Evolutionary conservation across 2,888 invertebrate genomes (phyloP), one percentile per base, ranked within the genome.

Genomic region (Nemotelus nigrinus): DNA sequence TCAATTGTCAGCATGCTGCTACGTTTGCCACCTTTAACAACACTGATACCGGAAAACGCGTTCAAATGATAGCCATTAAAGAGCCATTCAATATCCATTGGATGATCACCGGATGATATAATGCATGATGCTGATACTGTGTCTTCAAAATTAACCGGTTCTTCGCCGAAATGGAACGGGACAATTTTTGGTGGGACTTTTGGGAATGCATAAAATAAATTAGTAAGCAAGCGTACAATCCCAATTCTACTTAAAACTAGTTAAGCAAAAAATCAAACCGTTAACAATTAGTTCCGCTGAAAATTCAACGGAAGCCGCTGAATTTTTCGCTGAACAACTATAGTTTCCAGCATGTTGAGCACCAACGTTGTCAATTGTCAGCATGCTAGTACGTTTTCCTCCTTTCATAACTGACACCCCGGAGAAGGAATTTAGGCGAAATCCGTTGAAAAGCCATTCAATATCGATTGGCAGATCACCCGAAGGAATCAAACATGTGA

Each of bases 41-140:
- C 85, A 55, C 84, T 82, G 79, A 87, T 83, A 76, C 85, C 85
- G 80, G 86, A 86, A 50, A 84, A 83, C 48, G 85, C 83, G 77
- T 85, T 81, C 80, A 84, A 84, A 79, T 82, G 88, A 87, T 85
- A 85, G 41, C 89, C 89, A 83, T 91, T 90, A 80, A 94, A 90
- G 81, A 90, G 90, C 95, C 96, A 96, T 72, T 89, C 89, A 80
- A 96, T 92, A 80, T 90, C 90, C 80, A 96, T 89, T 8, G 95
- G 95, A 82, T 93, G 89, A 88, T 96, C 95, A 80, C 96, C 94
- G 84, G 92, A 91, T 80, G 92, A 89, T 81, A 92, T 90, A 76
- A 91, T 91, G 87, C 93, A 94, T 82, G 88, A 87, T 45, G 89
- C 86, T 50, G 88, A 88, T n/a, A 88, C 88, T n/a, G 87, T 85